A percentile compares a stretch with the other conserved stretches of the same genome.
Conservation (phyloP, 2,888 invertebrate genomes). For the Strigamia maritima region DNA sequence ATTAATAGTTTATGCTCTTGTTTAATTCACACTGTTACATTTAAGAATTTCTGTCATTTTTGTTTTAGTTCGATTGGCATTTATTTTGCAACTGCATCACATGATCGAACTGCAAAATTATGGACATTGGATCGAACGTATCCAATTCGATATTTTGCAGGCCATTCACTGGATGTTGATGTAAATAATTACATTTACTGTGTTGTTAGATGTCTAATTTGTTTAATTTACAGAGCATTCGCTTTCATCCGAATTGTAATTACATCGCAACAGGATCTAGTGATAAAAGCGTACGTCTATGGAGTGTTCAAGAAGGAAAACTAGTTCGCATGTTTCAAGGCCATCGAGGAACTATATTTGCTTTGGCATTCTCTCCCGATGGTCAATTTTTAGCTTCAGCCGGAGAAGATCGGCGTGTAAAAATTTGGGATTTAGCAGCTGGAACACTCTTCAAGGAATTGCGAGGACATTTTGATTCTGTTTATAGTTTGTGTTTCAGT, state of each 20-base stretch:
- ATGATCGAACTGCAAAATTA: conserved; percentile 74
- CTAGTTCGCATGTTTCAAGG: conserved; percentile 59
- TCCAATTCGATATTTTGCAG: conserved; percentile 78
- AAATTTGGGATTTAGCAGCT: conserved; percentile 69
- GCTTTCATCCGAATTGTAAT: conserved; percentile 87
- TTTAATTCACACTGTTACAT: neutral
- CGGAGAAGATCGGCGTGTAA: conserved; percentile 69
- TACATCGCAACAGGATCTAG: conserved; percentile 86
- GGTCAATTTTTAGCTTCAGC: conserved; percentile 81
- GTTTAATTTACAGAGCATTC: conserved; percentile 62
- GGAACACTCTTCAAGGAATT: conserved; percentile 65
- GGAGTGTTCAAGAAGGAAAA: conserved; percentile 79
- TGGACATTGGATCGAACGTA: conserved; percentile 79
- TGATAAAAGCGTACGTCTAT: conserved; percentile 83
- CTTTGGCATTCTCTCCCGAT: conserved; percentile 77
- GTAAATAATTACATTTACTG: conserved; percentile 57
- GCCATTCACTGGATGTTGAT: conserved; percentile 84
- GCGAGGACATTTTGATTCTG: conserved; percentile 62
- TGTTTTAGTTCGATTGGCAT: conserved; percentile 60
- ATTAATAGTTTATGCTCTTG: neutral
- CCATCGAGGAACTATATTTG: conserved; percentile 69
- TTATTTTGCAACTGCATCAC: conserved; percentile 74
- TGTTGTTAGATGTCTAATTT: neutral
- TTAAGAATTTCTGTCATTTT: neutral
- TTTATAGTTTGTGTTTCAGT: conserved; percentile 64